Conservation (phyloP, 2,888 invertebrate genomes). For the Leistus spinibarbis region DNA sequence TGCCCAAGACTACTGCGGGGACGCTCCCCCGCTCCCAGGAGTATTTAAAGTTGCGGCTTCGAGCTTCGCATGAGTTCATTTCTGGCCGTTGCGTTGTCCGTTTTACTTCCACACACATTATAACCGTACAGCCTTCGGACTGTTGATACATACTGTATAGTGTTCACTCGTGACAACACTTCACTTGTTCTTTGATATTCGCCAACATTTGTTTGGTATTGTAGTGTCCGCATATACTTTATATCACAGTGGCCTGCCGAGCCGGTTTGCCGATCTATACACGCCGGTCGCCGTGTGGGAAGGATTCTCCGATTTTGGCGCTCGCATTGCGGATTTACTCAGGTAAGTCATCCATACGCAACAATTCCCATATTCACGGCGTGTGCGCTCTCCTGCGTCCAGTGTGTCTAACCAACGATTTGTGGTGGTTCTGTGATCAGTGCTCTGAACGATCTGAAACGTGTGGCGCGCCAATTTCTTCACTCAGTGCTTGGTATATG, state of each 20-base stretch:
- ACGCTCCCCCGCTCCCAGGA: slow-evolving; percentile 64
- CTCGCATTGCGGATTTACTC: background rate
- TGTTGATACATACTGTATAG: slow-evolving; percentile 1
- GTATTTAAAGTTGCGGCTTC: slow-evolving; percentile 67
- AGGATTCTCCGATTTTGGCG: background rate
- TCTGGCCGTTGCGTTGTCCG: slow-evolving; percentile 55
- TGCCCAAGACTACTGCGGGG: slow-evolving; percentile 66
- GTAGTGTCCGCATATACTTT: too few species aligned
- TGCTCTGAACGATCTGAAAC: background rate
- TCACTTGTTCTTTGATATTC: background rate
- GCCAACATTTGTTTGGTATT: background rate
- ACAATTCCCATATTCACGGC: background rate
- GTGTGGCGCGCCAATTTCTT: background rate
- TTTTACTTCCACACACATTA: slow-evolving; percentile 46
- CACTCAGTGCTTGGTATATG: background rate
- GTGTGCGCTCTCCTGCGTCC: background rate
- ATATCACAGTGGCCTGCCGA: background rate
- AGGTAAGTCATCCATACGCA: background rate
- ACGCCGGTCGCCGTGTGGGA: background rate
- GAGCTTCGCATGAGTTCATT: slow-evolving; percentile 66
- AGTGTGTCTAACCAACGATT: background rate
- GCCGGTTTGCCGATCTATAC: background rate
- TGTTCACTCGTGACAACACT: background rate
- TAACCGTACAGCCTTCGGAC: slow-evolving; percentile 10
- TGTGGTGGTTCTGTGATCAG: background rate